Base-by-base conservation (phyloP, 1,140 invertebrate species). In the Brachionus koreanus region DNA sequence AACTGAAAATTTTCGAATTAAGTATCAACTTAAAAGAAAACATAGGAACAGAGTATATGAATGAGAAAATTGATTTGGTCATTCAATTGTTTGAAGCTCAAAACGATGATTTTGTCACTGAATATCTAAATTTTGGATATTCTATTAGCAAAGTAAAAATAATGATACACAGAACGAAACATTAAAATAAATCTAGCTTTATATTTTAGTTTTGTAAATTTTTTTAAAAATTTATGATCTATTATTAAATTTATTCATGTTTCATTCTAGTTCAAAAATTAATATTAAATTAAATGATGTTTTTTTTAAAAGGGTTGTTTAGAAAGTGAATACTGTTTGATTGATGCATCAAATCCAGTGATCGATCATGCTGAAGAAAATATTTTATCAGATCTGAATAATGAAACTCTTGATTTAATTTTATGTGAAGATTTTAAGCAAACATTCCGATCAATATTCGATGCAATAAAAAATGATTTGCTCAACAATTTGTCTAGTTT, bases 401-500 rank as follows among this genome's bases (percentile, higher is more conserved):
- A 46, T 25, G 69, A 74, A 33, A 74, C 69, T 25, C 6, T 74
- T 4, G 69, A 74, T 46, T 74, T 74, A 10, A 25, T 74, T 46
- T 25, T 46, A 16, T 25, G 69, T 19, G 69, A 74, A 6, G 69
- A 74, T 46, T 74, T 74, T 74, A 74, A 46, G 39, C 42, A 46
- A 43, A 74, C 69, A 13, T 74, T 74, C 43, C 39, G 23, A 1
- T 46, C 69, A 25, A 46, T 74, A 25, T 43, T 74, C 25, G 69
- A 74, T 29, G 9, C 10, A 46, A 3, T 46, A 4, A 74, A 74
- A 74, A 74, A 74, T 46, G 69, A 74, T 19, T 74, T 74, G 9
- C 25, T 74, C 19, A 74, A 74, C 29, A 74, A 74, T 46, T 39
- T 74, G 9, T 46, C 69, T 35, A 74, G 69, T 74, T 29, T 74